Percentiles rank a stretch among this genome's conserved stretches.
These are phyloP conservation scores for Lasioglossum calceatum DNA, from an alignment of 2,888 invertebrate species.

Conservation along the genomic window DNA sequence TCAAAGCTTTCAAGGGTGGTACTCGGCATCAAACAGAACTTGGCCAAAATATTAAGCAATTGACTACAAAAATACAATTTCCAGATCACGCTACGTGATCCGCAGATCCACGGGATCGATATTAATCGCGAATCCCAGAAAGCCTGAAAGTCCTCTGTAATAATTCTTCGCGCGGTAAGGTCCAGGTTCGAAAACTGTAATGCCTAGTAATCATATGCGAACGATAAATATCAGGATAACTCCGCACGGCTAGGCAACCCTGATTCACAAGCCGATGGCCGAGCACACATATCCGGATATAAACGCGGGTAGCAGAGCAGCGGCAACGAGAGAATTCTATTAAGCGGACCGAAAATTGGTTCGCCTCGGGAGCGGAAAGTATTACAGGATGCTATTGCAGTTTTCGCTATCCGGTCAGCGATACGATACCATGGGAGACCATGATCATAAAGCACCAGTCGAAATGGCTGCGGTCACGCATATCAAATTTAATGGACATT, in stretches of 20 bases:
- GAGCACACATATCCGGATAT: conserved; percentile 30
- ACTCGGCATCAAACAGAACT: neutral
- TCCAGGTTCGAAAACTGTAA: neutral
- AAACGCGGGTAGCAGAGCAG: conserved; percentile 19
- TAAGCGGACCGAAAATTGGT: conserved; percentile 56
- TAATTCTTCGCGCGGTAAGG: neutral
- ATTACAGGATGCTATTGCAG: conserved; percentile 45
- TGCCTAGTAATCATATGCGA: conserved; percentile 23
- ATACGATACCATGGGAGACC: neutral
- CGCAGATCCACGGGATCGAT: neutral
- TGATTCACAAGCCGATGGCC: conserved; percentile 44
- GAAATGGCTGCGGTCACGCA: conserved; percentile 38
- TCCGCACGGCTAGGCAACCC: conserved; percentile 25
- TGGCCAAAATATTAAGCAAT: neutral
- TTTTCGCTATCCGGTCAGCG: conserved; percentile 30
- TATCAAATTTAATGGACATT: conserved; percentile 57
- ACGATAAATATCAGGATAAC: conserved; percentile 53
- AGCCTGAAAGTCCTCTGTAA: neutral
- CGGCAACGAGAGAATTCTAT: conserved; percentile 44
- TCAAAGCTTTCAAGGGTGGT: neutral
- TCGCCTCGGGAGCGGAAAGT: conserved; percentile 46
- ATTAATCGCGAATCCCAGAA: neutral
- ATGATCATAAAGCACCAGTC: conserved; percentile 28
- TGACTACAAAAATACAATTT: neutral
- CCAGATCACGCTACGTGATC: neutral